Evolutionary conservation across 2,113 vertebrate genomes (phyloP), one percentile per base, ranked within the genome.

Genomic region (Paedocypris sp.): DNA sequence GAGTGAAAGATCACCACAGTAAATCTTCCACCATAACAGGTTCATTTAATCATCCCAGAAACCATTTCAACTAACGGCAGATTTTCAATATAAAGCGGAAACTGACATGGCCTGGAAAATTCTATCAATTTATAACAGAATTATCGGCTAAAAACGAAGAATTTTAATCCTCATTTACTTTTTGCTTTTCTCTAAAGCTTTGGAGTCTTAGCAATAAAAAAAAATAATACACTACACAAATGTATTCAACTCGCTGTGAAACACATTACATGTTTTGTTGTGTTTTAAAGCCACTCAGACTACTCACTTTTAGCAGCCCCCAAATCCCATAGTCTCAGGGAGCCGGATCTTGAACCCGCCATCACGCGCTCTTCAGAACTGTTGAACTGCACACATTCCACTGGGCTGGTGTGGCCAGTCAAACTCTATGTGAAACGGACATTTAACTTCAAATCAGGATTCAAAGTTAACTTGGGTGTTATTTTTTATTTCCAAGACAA

Each of bases 291-390:
- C 22, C 8, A 9, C 15, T 49, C 52, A 23, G 20, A 26, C 19
- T n/a, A 70, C 89, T 66, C 82, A 99, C 94, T 91, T 86, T 94
- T 98, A 46, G 93, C 94, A 67, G 93, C 93, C 83, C 96, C 93
- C 80, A 99, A 82, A 73, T 99, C 93, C 95, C 95, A 99, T 46
- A 98, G 80, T 1, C 91, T 84, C 68, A 99, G 86, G 25, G 93
- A 95, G 20, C 95, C 95, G 0, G 94, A 97, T 70, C 90, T 90
- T 2, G 94, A 98, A 7, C 95, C 95, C 0, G 93, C 89, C 12
- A 91, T 89, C 2, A 99, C 89, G 68, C 95, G 89, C 54, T 98
- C 91, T 78, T 98, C 95, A 0, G 88, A 88, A 0, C 62, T 69
- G 60, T 87, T 97, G 76, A 99, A 90, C 65, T 91, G 89, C 4